Percentiles rank a stretch among this genome's conserved stretches.
Evolutionary conservation across 2,888 invertebrate species (phyloP).

Genomic region (Dynastes tityus): DNA sequence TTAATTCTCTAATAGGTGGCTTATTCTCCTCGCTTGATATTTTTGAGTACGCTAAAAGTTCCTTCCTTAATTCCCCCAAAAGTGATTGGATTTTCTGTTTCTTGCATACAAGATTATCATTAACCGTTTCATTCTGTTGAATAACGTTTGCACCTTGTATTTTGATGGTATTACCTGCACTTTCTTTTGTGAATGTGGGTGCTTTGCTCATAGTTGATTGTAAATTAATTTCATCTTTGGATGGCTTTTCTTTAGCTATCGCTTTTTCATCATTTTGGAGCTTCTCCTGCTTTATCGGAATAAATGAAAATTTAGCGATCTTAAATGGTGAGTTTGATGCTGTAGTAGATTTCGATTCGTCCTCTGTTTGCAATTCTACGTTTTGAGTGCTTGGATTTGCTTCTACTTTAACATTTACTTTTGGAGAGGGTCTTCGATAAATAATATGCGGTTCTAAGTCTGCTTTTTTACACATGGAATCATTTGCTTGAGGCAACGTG

Average conservation of each 20-base stretch:
- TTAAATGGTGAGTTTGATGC: slow-evolving; percentile 1
- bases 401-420: neutral
- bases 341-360: neutral
- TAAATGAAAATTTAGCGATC: slow-evolving; percentile 15
- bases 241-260: neutral
- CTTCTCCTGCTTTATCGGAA: neutral
- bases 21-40: neutral
- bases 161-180: neutral
- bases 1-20: neutral
- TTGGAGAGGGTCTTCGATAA: neutral
- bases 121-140: neutral
- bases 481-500: neutral
- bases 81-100: neutral
- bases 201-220: neutral
- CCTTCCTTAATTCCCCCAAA: neutral
- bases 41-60: neutral
- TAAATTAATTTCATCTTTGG: neutral
- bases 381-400: neutral
- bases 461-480: neutral
- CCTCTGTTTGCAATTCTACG: neutral
- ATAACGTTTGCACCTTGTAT: neutral
- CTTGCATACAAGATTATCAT: neutral
- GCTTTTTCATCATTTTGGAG: neutral
- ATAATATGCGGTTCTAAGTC: neutral
- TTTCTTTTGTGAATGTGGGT: neutral